phyloP scores from a whole-genome alignment of 2,797 vertebrate species.

The Myoxocephalus aenaeus region DNA sequence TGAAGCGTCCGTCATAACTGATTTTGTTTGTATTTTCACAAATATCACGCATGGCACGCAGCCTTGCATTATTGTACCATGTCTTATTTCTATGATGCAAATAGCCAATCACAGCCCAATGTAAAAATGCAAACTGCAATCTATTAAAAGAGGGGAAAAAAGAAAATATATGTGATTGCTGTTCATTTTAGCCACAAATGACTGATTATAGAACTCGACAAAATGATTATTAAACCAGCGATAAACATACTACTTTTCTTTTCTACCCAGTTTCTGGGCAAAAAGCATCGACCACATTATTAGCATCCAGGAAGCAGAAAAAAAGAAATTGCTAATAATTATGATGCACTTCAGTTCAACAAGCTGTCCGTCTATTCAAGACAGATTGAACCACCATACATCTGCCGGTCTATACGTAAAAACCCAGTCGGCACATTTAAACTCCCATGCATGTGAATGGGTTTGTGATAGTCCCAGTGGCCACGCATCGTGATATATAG shows the following conservation, averaged over 20 bases:
- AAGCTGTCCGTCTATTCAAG: slow-evolving; percentile 1
- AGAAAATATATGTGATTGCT: too few relatives aligned
- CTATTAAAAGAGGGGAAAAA: not conserved
- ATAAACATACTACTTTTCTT: slow-evolving; percentile 5
- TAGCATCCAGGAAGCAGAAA: slow-evolving; percentile 9
- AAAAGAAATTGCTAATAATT: slow-evolving; percentile 2
- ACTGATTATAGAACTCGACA: slow-evolving; percentile 47
- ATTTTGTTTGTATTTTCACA: slow-evolving; percentile 10
- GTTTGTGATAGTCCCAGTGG: slow-evolving; percentile 14
- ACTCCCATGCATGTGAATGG: slow-evolving; percentile 12
- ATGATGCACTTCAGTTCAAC: slow-evolving; percentile 10
- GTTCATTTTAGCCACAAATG: too few relatives aligned
- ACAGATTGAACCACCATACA: not conserved
- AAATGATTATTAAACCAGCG: slow-evolving; percentile 47
- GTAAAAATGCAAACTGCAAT: not conserved
- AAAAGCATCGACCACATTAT: slow-evolving; percentile 7
- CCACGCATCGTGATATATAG: slow-evolving; percentile 25
- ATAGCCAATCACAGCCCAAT: not conserved
- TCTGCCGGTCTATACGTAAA: slow-evolving; percentile 11
- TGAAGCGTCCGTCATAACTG: too few relatives aligned
- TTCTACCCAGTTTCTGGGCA: not conserved
- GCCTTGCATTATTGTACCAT: not conserved
- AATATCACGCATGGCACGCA: not conserved
- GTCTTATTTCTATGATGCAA: not conserved
- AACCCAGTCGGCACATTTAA: not conserved